These are phyloP conservation scores for Megalonaias nervosa DNA, from an alignment of 1,140 invertebrate species.

Conservation along the genomic window DNA sequence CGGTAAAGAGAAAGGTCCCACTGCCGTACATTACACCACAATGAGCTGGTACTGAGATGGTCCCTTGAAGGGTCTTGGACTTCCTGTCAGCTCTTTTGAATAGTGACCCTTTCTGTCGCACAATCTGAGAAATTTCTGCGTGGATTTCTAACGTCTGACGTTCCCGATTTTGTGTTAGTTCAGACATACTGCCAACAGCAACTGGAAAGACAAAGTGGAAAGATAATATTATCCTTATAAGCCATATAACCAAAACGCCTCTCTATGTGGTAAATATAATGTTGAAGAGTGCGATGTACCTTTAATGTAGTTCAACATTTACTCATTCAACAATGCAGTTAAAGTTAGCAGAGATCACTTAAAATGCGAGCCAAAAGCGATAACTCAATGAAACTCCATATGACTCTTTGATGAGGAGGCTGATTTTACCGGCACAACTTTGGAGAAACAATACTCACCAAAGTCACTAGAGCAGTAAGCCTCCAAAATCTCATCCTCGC, in stretches of 20 bases:
- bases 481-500: conserved; percentile 81
- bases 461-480: conserved; percentile 87
- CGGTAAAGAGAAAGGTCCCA: conserved; percentile 87
- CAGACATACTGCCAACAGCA: conserved; percentile 48
- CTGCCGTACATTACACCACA: conserved; percentile 81
- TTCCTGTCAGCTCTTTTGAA: conserved; percentile 26
- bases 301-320: not conserved
- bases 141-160: conserved; percentile 41
- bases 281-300: not conserved
- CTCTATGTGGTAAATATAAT: not conserved
- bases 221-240: too few relatives aligned
- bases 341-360: too few relatives aligned
- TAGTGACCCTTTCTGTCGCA: conserved; percentile 37
- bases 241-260: too few relatives aligned
- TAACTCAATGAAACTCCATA: too few relatives aligned
- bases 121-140: conserved; percentile 46
- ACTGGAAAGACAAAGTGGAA: conserved; percentile 43
- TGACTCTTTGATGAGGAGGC: too few relatives aligned
- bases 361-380: too few relatives aligned
- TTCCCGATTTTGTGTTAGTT: conserved; percentile 37
- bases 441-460: conserved; percentile 73
- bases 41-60: conserved; percentile 75
- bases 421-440: not conserved
- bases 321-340: too few relatives aligned
- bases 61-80: conserved; percentile 38